Evolutionary conservation across 2,888 invertebrate genomes (phyloP), one percentile per base, ranked within the genome.

Genomic region (Neoitamus cyanurus): DNA sequence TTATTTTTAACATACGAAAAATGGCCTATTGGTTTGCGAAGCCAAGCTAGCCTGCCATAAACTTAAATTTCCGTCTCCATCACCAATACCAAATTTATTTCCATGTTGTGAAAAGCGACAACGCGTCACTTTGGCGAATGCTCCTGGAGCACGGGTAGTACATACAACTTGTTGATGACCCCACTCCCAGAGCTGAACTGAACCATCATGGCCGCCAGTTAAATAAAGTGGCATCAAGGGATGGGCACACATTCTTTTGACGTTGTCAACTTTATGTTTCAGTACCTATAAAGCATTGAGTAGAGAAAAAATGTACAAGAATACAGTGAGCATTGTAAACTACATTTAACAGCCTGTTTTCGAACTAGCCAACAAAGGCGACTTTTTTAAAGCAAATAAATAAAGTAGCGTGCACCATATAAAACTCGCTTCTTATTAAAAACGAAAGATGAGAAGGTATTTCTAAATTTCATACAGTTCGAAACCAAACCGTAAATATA

Each of bases 171-270:
- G 96, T 78, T 95, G 94, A 91, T 98, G 98, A 6, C 97, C 98
- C 99, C 99, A 99, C 92, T 99, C 99, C 98, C 99, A 98, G 87
- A 99, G 93, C 87, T 97, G 96, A 0, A 99, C 98, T 0, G 98
- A 98, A 7, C 99, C 98, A 92, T 99, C 99, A 90, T 97, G 97
- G 11, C 97, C 96, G 84, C 99, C 99, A 69, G 98, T 97, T 88
- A 99, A 92, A 92, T 99, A 99, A 88, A 99, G 93, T 37, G 99
- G 98, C 90, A 99, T 94, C 84, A 97, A 92, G 15, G 99, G 99
- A 94, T 99, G 99, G 20, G 99, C 96, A 87, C 97, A 97, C 93
- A 99, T 97, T 90, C 99, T 94, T 91, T 98, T 94, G 86, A 99
- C 97, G 88, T 98, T 98, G 91, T 97, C 96, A 87, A 98, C 95